Evolutionary conservation across 2,888 invertebrate genomes (phyloP), one percentile per base, ranked within the genome.

Genomic region (Cerastoderma edule): DNA sequence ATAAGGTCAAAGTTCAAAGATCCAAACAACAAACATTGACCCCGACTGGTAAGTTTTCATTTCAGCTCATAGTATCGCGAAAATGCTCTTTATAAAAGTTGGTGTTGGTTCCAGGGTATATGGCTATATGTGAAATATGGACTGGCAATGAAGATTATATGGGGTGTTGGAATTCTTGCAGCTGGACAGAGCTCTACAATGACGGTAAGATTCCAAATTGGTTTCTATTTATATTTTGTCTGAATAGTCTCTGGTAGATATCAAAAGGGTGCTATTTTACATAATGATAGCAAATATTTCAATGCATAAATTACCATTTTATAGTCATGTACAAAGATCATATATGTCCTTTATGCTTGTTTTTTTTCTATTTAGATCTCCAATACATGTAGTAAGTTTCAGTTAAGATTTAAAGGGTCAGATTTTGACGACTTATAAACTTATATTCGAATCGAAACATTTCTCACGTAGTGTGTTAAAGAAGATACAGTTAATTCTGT

Each of bases 121-220:
- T 89, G 89, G 88, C 74, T 89, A 39, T 64, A 80, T 57, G 75
- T 76, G 6, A 94, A 95, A n/a, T 96, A 96, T 90, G 96, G 96
- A 0, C 92, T 94, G 0, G 94, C 94, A 0, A 96, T 96, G 35
- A 95, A 96, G 95, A 95, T 96, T 83, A 96, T 96, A 87, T 96
- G 96, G 96, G 96, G 95, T 0, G 93, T 96, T 27, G 96, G 96
- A 44, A 95, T 96, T 84, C 92, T 96, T 70, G 96, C 96, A 19
- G 96, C 96, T 39, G 96, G 96, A 32, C 96, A 96, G 92, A 96
- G 96, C 84, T 96, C 96, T 35, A 96, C 96, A 2, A 94, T 94
- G 93, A 94, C 96, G 1, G 96, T 89, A 77, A 66, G 81, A 69
- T 35, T 46, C 16, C 4, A n/a, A 35, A 16, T 44, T 16, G 44